Conservation (phyloP, 2,888 invertebrate genomes). For the Drosophila nigricruria region DNA sequence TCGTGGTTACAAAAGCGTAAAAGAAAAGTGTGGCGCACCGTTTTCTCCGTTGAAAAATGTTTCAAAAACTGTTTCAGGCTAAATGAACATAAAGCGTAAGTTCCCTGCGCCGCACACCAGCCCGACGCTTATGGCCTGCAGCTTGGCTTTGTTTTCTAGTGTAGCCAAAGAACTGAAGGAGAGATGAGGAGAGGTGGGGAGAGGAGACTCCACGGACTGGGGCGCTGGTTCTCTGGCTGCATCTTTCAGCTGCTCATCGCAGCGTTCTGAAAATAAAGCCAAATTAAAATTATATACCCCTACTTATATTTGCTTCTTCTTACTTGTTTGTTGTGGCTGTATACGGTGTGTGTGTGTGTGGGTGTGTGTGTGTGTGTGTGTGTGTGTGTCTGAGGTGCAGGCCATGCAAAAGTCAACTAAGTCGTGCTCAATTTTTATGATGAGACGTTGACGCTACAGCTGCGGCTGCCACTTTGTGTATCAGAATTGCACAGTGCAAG, state of each 20-base stretch:
- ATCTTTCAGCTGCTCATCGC: conserved; percentile 60
- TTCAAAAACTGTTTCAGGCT: conserved; percentile 79
- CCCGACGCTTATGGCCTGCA: conserved; percentile 47
- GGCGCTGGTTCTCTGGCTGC: background rate
- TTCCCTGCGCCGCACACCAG: background rate
- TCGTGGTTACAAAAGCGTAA: conserved; percentile 81
- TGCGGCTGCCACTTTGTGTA: conserved; percentile 60
- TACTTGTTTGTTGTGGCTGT: conserved; percentile 14
- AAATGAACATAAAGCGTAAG: conserved; percentile 75
- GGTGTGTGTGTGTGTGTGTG: conserved; percentile 7
- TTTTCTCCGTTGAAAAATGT: conserved; percentile 68
- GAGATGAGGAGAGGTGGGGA: background rate
- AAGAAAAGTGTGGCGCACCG: conserved; percentile 72
- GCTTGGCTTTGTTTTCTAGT: conserved; percentile 68
- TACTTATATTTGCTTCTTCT: conserved; percentile 23
- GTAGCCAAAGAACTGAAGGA: background rate
- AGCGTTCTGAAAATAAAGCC: conserved; percentile 76
- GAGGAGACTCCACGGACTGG: too few relatives aligned
- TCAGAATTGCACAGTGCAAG: background rate
- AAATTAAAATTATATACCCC: conserved; percentile 77
- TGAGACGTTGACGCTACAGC: conserved; percentile 55
- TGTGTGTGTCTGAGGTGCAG: conserved; percentile 5
- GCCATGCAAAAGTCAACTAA: conserved; percentile 75
- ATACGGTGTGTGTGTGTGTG: background rate
- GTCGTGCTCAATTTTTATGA: conserved; percentile 78